Percentiles rank a stretch among this genome's conserved stretches.
phyloP scores from a whole-genome alignment of 2,113 vertebrate genomes.

The Cephalophus harveyi region DNA sequence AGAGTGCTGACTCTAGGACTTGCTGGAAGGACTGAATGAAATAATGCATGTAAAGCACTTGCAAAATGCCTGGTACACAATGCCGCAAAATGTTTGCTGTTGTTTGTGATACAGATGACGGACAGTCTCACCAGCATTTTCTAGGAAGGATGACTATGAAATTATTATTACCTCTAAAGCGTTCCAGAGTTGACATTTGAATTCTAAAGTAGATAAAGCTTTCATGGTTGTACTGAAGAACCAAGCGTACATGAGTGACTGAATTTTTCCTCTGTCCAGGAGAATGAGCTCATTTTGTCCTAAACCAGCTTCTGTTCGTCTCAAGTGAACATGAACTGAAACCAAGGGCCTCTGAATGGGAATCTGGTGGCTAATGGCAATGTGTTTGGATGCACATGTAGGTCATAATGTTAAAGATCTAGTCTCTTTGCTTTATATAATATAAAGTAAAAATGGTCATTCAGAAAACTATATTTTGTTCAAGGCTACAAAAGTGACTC shows the following conservation, averaged over 20 bases:
- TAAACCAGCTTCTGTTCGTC: background rate
- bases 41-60: background rate
- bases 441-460: background rate
- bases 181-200: background rate
- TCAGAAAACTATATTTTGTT: constrained; percentile 16
- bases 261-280: background rate
- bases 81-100: background rate
- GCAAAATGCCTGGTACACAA: background rate
- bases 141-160: background rate
- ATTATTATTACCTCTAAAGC: background rate
- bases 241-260: background rate
- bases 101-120: background rate
- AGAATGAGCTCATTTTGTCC: background rate
- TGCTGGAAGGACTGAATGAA: background rate
- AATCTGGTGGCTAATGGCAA: background rate
- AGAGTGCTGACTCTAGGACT: background rate
- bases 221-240: background rate
- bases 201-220: background rate
- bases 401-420: background rate
- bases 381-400: background rate
- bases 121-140: background rate
- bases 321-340: background rate
- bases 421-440: background rate
- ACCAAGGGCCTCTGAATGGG: background rate
- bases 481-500: constrained; percentile 4